phyloP scores from a whole-genome alignment of 2,888 invertebrate genomes.

The Oscheius myriophilus region DNA sequence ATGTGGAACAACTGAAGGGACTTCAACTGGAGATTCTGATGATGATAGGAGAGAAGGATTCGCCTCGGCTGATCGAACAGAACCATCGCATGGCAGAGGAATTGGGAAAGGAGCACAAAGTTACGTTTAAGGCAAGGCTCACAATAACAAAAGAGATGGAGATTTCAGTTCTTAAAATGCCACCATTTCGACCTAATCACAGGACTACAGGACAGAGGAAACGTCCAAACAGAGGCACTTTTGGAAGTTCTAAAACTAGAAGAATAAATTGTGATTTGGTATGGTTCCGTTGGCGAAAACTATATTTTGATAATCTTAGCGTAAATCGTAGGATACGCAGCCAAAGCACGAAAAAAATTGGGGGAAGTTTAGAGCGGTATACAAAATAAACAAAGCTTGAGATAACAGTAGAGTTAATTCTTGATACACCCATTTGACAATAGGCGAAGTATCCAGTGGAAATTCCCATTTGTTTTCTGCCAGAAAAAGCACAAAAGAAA shows the following conservation, averaged over 20 bases:
- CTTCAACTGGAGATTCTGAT: conserved; percentile 11
- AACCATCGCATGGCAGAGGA: conserved; percentile 8
- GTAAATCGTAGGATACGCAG: too few relatives aligned
- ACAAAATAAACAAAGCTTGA: too few relatives aligned
- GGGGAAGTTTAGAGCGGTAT: too few relatives aligned
- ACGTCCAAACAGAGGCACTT: conserved; percentile 4
- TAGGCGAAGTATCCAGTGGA: too few relatives aligned
- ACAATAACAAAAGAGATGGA: neutral
- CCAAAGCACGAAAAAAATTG: too few relatives aligned
- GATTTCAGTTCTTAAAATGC: conserved; percentile 14
- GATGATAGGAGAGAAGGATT: conserved; percentile 14
- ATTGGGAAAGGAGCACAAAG: neutral
- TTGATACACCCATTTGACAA: too few relatives aligned
- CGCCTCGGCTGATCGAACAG: conserved; percentile 24
- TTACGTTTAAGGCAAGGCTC: neutral
- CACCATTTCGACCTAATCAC: conserved; percentile 26
- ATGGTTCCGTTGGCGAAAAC: too few relatives aligned
- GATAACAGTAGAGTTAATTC: too few relatives aligned
- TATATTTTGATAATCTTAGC: too few relatives aligned
- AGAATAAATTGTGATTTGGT: too few relatives aligned
- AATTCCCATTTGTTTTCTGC: too few relatives aligned
- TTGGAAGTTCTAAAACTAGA: conserved; percentile 10
- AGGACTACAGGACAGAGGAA: conserved; percentile 4
- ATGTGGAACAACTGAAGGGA: neutral
- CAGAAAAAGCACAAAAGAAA: too few relatives aligned